These are phyloP conservation scores for Asobara japonica DNA, from an alignment of 1,140 invertebrate species.

Conservation along the genomic window DNA sequence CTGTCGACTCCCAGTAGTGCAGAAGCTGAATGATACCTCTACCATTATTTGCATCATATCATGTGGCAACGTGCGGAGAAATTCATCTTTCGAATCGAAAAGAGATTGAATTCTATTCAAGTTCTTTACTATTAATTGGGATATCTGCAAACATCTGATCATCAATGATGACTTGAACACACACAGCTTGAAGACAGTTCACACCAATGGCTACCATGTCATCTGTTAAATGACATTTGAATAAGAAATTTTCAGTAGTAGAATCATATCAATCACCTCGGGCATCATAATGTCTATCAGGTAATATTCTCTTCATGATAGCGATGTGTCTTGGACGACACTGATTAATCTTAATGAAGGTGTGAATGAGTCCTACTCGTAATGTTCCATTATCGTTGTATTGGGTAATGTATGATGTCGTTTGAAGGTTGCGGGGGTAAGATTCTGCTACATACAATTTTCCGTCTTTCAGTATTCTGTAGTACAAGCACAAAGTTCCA, in stretches of 20 bases:
- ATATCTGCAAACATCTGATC: background rate
- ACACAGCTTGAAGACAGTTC: background rate
- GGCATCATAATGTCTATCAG: background rate
- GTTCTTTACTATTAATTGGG: background rate
- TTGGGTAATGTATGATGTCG: background rate
- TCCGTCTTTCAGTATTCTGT: conserved; percentile 30
- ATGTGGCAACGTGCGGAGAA: too few relatives aligned
- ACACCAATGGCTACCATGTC: background rate
- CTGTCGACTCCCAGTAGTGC: too few relatives aligned
- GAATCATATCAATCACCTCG: background rate
- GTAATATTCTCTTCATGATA: background rate
- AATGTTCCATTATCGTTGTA: background rate
- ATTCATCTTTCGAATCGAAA: too few relatives aligned
- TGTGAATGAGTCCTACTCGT: background rate
- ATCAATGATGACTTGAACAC: background rate
- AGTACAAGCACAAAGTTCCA: conserved; percentile 14
- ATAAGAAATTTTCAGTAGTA: background rate
- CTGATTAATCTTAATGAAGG: background rate
- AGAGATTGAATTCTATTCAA: background rate
- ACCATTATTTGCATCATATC: too few relatives aligned
- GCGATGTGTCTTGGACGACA: background rate
- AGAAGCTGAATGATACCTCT: too few relatives aligned
- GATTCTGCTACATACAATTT: conserved; percentile 32
- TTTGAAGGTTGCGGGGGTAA: background rate
- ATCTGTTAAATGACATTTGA: background rate